Percentiles rank a stretch among this genome's conserved stretches.
phyloP scores from a whole-genome alignment of 2,888 invertebrate species.

The Metalampra italica region DNA sequence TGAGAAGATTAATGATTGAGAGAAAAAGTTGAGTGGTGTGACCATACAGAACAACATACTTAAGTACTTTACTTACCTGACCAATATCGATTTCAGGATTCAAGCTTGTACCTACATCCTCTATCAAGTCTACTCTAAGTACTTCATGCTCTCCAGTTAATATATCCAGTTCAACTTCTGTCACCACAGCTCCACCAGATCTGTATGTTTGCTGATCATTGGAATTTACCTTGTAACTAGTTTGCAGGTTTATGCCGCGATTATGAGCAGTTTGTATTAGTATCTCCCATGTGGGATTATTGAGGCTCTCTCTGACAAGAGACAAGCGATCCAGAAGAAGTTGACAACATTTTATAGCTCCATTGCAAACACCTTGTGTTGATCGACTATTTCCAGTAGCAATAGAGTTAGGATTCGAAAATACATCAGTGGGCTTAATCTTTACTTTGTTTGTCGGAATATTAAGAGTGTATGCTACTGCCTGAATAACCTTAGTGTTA shows the following conservation, averaged over 20 bases:
- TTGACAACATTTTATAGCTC: constrained; percentile 69
- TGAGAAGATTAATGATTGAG: no score
- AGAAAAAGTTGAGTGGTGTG: no score
- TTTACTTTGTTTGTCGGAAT: constrained; percentile 79
- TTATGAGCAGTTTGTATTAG: constrained; percentile 67
- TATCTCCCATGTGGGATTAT: constrained; percentile 71
- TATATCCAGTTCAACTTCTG: constrained; percentile 86
- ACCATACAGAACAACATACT: no score
- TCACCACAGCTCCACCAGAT: constrained; percentile 76
- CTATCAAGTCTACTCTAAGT: constrained; percentile 80
- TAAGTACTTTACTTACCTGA: constrained; percentile 69
- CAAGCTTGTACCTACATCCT: constrained; percentile 82
- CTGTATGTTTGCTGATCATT: constrained; percentile 45
- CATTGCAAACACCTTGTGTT: constrained; percentile 39
- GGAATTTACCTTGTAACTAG: constrained; percentile 38
- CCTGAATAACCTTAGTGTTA: constrained; percentile 84
- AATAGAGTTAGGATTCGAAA: constrained; percentile 80
- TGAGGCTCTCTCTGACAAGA: constrained; percentile 54
- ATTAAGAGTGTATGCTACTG: constrained; percentile 81
- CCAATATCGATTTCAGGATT: constrained; percentile 84
- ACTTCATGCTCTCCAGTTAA: constrained; percentile 84
- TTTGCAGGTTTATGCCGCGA: constrained; percentile 52
- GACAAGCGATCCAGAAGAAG: constrained; percentile 65
- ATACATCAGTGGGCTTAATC: constrained; percentile 80
- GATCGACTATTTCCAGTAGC: constrained; percentile 82